Conservation (phyloP, 2,888 invertebrate species). For the Agapetus fuscipes region DNA sequence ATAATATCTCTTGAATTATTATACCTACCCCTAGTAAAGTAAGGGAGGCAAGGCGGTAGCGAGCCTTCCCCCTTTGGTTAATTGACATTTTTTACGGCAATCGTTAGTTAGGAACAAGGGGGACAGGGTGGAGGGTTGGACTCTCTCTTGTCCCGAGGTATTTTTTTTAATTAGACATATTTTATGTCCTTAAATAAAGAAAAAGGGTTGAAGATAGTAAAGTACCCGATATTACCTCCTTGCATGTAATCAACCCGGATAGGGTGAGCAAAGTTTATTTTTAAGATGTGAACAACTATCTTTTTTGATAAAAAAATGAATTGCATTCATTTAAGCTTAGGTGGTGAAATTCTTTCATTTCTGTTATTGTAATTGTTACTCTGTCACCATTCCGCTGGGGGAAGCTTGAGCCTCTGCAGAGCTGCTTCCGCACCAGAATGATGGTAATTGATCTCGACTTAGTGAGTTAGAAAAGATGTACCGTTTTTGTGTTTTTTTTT, state of each 20-base stretch:
- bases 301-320: too few relatives aligned
- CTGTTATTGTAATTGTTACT: too few relatives aligned
- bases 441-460: too few relatives aligned
- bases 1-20: conserved; percentile 13
- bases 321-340: too few relatives aligned
- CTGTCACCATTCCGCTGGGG: too few relatives aligned
- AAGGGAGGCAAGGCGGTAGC: conserved; percentile 1
- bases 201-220: conserved; percentile 41
- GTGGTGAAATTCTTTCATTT: too few relatives aligned
- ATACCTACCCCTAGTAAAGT: too few relatives aligned
- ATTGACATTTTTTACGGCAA: conserved; percentile 49
- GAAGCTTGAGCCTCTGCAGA: too few relatives aligned
- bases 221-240: conserved; percentile 45
- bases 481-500: too few relatives aligned
- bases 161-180: conserved; percentile 53
- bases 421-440: too few relatives aligned
- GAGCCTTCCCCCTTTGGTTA: conserved; percentile 24
- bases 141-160: conserved; percentile 47
- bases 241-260: conserved; percentile 45
- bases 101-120: conserved; percentile 21
- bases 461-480: too few relatives aligned
- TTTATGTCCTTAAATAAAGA: conserved; percentile 34
- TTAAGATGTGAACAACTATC: not conserved
- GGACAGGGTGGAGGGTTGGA: conserved; percentile 25
- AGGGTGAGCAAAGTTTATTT: conserved; percentile 35